Percentiles rank a stretch among this genome's conserved stretches.
Conservation (phyloP, 2,888 invertebrate species). For the Cryptocephalus primarius region DNA sequence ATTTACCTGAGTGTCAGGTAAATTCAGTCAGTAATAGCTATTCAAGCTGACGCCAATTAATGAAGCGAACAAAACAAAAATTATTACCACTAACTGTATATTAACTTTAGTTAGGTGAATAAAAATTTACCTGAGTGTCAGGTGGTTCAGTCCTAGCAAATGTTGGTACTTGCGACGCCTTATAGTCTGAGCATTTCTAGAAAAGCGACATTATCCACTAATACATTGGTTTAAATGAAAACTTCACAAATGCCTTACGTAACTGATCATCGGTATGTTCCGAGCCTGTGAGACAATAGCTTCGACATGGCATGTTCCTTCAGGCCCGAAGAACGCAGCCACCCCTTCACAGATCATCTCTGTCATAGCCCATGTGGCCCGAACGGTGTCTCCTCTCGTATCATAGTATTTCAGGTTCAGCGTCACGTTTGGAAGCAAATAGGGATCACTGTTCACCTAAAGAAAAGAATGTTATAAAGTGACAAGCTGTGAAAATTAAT, state of each 20-base stretch:
- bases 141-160: conserved; percentile 92
- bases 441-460: conserved; percentile 61
- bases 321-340: conserved; percentile 90
- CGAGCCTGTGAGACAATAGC: conserved; percentile 87
- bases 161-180: conserved; percentile 76
- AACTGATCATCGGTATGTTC: conserved; percentile 94
- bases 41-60: too few species aligned
- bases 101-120: too few species aligned
- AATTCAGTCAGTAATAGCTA: too few species aligned
- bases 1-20: conserved; percentile 77
- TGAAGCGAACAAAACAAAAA: too few species aligned
- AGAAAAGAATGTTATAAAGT: conserved; percentile 3
- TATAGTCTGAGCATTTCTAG: conserved; percentile 91
- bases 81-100: too few species aligned
- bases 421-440: conserved; percentile 62
- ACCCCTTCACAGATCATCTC: conserved; percentile 87
- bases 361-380: conserved; percentile 72
- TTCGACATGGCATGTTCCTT: conserved; percentile 89
- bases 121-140: conserved; percentile 64
- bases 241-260: conserved; percentile 56
- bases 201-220: conserved; percentile 28
- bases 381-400: conserved; percentile 74
- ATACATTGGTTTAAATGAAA: background rate
- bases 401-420: conserved; percentile 70
- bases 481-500: background rate